phyloP scores from a whole-genome alignment of 2,113 vertebrate genomes.

The Pao palembangensis region DNA sequence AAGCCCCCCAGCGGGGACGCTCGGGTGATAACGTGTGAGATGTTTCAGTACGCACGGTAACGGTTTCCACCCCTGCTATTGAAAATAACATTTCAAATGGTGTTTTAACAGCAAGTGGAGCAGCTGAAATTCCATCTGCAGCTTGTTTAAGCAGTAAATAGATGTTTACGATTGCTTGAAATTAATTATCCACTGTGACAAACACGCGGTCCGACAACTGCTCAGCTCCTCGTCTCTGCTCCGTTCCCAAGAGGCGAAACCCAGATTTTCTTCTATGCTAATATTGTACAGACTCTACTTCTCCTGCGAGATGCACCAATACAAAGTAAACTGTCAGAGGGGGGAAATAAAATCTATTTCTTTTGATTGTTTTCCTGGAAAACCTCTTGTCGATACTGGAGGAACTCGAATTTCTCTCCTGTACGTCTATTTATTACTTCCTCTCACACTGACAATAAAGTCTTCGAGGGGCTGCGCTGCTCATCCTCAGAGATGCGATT shows the following conservation, averaged over 20 bases:
- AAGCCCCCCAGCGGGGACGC: conserved; percentile 37
- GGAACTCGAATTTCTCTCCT: conserved; percentile 22
- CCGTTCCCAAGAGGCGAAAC: conserved; percentile 60
- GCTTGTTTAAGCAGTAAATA: conserved; percentile 5
- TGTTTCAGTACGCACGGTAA: neutral
- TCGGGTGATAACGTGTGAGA: conserved; percentile 20
- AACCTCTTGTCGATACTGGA: conserved; percentile 41
- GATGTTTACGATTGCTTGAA: conserved; percentile 31
- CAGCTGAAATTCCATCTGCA: neutral
- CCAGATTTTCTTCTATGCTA: conserved; percentile 62
- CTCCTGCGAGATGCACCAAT: conserved; percentile 53
- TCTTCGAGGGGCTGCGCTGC: conserved; percentile 19
- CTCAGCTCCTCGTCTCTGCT: conserved; percentile 10
- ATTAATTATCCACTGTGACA: conserved; percentile 49
- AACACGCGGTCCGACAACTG: conserved; percentile 13
- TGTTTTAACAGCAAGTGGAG: conserved; percentile 16
- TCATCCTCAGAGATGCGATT: conserved; percentile 7
- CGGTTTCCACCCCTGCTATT: neutral
- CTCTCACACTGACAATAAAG: conserved; percentile 18
- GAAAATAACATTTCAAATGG: conserved; percentile 3
- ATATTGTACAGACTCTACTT: conserved; percentile 57
- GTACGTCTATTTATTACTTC: conserved; percentile 4
- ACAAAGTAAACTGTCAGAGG: conserved; percentile 42
- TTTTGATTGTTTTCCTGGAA: conserved; percentile 51
- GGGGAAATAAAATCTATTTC: conserved; percentile 45